Evolutionary conservation across 2,888 invertebrate genomes (phyloP).

Genomic region (Ditula angustiorana): DNA sequence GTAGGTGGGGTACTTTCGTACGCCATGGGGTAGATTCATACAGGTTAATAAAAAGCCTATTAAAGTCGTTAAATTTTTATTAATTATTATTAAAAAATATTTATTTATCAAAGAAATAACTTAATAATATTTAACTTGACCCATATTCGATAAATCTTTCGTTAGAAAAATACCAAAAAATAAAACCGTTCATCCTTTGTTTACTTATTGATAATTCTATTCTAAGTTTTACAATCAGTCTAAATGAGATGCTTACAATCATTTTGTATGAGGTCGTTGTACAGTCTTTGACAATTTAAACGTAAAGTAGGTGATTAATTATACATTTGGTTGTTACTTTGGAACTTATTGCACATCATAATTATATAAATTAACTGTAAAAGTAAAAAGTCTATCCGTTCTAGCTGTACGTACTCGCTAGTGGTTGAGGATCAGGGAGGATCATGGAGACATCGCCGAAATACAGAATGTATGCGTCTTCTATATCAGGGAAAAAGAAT

Average conservation of each 20-base stretch:
- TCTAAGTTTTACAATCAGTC: too few relatives aligned
- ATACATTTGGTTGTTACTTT: slow-evolving; percentile 39
- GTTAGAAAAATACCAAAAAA: too few relatives aligned
- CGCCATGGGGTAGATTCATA: too few relatives aligned
- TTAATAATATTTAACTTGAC: slow-evolving; percentile 33
- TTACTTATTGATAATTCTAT: too few relatives aligned
- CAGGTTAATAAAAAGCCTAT: too few relatives aligned
- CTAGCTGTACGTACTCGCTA: slow-evolving; percentile 18
- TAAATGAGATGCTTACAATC: too few relatives aligned
- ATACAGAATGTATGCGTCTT: slow-evolving; percentile 10
- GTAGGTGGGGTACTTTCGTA: too few relatives aligned
- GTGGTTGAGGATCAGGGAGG: slow-evolving; percentile 38
- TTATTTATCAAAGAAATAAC: slow-evolving; percentile 37
- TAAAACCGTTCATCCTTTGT: too few relatives aligned
- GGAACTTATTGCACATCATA: slow-evolving; percentile 41
- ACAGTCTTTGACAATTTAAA: slow-evolving; percentile 20
- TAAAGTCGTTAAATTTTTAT: too few relatives aligned
- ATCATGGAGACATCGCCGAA: slow-evolving; percentile 30
- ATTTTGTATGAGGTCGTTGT: too few relatives aligned
- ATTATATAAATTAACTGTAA: slow-evolving; percentile 41
- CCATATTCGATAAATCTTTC: too few relatives aligned
- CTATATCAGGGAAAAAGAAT: slow-evolving; percentile 36
- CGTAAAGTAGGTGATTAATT: slow-evolving; percentile 33
- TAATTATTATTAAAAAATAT: slow-evolving; percentile 17
- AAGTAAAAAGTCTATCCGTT: too few relatives aligned